phyloP scores from a whole-genome alignment of 2,113 vertebrate species.

The Varanus salvator region DNA sequence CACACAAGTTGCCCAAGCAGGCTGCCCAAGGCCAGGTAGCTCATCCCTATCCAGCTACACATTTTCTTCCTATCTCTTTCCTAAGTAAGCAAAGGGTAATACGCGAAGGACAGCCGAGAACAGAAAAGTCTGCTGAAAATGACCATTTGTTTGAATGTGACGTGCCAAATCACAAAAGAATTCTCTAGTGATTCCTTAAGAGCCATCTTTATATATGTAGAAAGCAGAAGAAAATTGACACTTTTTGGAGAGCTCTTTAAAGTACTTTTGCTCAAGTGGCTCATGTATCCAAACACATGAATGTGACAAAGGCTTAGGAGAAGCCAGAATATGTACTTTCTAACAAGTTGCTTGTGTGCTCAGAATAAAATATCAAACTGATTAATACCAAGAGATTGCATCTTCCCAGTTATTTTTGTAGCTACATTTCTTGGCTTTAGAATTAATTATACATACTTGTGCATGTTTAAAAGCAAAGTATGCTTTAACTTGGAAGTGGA shows the following conservation, averaged over 20 bases:
- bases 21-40: neutral
- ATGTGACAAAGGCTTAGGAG: neutral
- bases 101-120: slow-evolving; percentile 54
- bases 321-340: neutral
- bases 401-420: slow-evolving; percentile 6
- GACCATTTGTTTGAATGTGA: slow-evolving; percentile 57
- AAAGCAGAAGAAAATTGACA: slow-evolving; percentile 21
- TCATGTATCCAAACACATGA: neutral
- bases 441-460: neutral
- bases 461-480: neutral
- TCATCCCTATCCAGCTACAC: neutral
- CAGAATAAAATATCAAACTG: slow-evolving; percentile 37
- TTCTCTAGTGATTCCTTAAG: slow-evolving; percentile 23
- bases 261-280: neutral
- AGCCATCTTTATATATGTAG: slow-evolving; percentile 28
- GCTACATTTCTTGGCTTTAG: neutral
- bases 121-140: slow-evolving; percentile 58
- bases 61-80: slow-evolving; percentile 7
- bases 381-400: slow-evolving; percentile 30
- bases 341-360: slow-evolving; percentile 14
- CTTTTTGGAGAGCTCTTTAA: neutral
- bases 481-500: slow-evolving; percentile 2
- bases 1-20: too few relatives aligned
- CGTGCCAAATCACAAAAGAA: slow-evolving; percentile 21
- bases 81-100: slow-evolving; percentile 59